Conservation (phyloP, 1,140 invertebrate genomes). For the Trichonephila clavata region DNA sequence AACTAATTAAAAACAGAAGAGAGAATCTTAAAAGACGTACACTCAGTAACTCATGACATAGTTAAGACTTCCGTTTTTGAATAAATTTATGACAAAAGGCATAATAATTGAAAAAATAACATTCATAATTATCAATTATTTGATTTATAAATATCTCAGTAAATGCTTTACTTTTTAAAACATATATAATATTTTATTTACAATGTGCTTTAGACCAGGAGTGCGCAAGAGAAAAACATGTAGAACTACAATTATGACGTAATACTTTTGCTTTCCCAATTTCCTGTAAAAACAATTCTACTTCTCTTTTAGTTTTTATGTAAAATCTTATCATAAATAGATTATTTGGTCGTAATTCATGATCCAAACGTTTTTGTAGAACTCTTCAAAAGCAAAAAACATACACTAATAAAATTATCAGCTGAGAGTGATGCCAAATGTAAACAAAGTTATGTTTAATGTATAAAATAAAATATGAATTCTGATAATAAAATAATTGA, state of each 20-base stretch:
- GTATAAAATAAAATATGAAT: no score
- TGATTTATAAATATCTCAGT: background rate
- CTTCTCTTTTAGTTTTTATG: no score
- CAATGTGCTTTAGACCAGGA: background rate
- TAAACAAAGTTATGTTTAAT: background rate
- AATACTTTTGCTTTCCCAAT: background rate
- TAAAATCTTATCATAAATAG: no score
- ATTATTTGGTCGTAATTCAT: background rate
- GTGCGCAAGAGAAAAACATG: constrained; percentile 3
- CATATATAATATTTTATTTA: background rate
- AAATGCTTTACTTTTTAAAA: background rate
- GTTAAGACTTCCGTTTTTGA: no score
- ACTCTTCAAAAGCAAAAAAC: background rate
- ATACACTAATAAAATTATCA: constrained; percentile 6
- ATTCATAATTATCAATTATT: background rate
- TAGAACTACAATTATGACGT: background rate
- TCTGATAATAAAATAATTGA: no score
- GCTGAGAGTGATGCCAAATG: background rate
- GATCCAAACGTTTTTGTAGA: background rate
- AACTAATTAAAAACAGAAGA: no score
- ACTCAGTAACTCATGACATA: no score
- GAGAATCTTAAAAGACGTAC: no score
- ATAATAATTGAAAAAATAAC: background rate
- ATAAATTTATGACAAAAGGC: background rate
- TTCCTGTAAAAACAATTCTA: no score